These are phyloP conservation scores for Leucoraja erinaceus DNA, from an alignment of 2,113 vertebrate species.

Conservation along the genomic window DNA sequence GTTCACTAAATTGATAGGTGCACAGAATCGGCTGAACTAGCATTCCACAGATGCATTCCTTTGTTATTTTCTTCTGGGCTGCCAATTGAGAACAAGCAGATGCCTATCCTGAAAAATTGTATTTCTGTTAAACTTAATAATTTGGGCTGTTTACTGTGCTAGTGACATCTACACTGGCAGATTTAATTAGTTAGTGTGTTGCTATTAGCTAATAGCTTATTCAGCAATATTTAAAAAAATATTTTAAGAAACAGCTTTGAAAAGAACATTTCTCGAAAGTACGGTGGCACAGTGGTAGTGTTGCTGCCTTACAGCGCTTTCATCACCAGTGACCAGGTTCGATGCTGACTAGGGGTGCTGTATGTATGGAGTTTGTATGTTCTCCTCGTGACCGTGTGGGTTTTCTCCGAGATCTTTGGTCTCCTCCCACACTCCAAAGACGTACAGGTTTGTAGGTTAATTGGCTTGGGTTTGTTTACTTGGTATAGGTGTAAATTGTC, in stretches of 20 bases:
- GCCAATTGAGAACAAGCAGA: not conserved
- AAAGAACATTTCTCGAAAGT: not conserved
- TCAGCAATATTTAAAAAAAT: not conserved
- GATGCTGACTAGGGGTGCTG: no score
- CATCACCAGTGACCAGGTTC: no score
- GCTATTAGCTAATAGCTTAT: not conserved
- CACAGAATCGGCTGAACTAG: no score
- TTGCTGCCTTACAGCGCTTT: no score
- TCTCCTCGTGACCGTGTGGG: no score
- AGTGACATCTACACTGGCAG: not conserved
- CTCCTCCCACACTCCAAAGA: no score
- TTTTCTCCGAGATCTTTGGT: no score
- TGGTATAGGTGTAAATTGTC: no score
- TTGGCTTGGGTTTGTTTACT: no score
- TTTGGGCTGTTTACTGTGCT: not conserved
- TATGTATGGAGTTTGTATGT: no score
- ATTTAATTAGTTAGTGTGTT: not conserved
- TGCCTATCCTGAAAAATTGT: not conserved
- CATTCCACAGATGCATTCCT: not conserved
- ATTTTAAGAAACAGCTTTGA: not conserved
- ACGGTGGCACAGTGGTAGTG: no score
- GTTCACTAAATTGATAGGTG: not conserved
- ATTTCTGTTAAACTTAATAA: not conserved
- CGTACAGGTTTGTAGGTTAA: no score
- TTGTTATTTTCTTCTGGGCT: not conserved